phyloP scores from a whole-genome alignment of 64 coral and sea anemone species.

The Montipora foliosa region DNA sequence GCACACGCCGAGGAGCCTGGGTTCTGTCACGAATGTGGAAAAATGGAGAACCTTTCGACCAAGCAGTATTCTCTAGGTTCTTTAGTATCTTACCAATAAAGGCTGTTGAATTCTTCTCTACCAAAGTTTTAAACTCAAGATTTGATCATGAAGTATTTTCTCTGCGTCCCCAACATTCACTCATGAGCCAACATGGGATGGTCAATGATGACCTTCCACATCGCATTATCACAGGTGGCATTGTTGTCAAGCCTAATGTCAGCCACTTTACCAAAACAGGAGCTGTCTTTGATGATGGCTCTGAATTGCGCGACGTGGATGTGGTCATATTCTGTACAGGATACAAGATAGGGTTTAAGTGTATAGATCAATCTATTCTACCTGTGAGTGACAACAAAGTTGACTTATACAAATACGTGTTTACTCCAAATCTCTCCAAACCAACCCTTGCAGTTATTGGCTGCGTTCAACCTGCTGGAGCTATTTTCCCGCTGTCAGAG shows the following conservation, averaged over 20 bases:
- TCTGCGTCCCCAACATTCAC: slow-evolving; percentile 60
- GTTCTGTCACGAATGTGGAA: slow-evolving; percentile 81
- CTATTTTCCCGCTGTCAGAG: slow-evolving; percentile 80
- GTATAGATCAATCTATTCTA: neutral
- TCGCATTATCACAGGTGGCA: slow-evolving; percentile 69
- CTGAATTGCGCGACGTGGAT: slow-evolving; percentile 67
- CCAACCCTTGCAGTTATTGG: slow-evolving; percentile 89
- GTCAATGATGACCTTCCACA: slow-evolving; percentile 86
- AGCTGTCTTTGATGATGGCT: slow-evolving; percentile 82
- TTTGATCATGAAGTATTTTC: slow-evolving; percentile 73
- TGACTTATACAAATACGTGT: slow-evolving; percentile 91
- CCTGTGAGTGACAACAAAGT: slow-evolving; percentile 71
- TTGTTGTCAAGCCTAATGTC: slow-evolving; percentile 51
- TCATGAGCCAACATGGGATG: slow-evolving; percentile 76
- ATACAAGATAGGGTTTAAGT: slow-evolving; percentile 80
- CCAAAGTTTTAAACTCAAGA: slow-evolving; percentile 32
- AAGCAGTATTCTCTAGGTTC: slow-evolving; percentile 9
- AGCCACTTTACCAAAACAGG: slow-evolving; percentile 66
- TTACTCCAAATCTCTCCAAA: slow-evolving; percentile 68
- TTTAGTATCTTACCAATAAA: neutral
- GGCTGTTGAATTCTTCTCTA: neutral
- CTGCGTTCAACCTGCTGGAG: slow-evolving; percentile 76
- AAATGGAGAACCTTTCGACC: slow-evolving; percentile 70
- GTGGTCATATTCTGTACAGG: slow-evolving; percentile 93
- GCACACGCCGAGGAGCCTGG: slow-evolving; percentile 92